These are phyloP conservation scores for Colletes latitarsis DNA, from an alignment of 1,140 invertebrate species.

Conservation along the genomic window DNA sequence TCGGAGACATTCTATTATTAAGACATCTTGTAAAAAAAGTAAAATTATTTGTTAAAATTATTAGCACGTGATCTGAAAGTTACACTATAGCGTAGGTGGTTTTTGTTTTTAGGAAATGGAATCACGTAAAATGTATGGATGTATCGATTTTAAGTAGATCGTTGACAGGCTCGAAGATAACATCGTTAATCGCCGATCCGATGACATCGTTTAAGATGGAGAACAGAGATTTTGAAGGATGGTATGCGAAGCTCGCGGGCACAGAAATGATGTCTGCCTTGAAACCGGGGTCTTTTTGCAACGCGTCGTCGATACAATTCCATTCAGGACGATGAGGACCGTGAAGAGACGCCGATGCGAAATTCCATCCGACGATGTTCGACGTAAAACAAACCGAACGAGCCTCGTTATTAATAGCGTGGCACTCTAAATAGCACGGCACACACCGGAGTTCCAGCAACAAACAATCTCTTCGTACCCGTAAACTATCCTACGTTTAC, in stretches of 20 bases:
- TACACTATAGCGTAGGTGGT: too few species aligned
- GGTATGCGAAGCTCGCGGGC: conserved; percentile 31
- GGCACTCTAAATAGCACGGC: conserved; percentile 29
- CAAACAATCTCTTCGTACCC: conserved; percentile 22
- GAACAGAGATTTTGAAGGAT: conserved; percentile 49
- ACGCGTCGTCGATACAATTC: conserved; percentile 59
- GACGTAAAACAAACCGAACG: conserved; percentile 38
- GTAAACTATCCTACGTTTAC: conserved; percentile 1
- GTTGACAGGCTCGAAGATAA: not conserved
- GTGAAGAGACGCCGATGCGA: conserved; percentile 56
- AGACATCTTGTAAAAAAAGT: too few species aligned
- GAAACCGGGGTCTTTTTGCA: conserved; percentile 53
- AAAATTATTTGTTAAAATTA: too few species aligned
- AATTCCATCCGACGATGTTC: conserved; percentile 47
- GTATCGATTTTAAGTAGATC: too few species aligned
- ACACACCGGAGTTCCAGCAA: not conserved
- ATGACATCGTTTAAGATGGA: conserved; percentile 14
- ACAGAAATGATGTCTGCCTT: conserved; percentile 63
- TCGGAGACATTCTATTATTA: too few species aligned
- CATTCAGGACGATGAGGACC: conserved; percentile 53
- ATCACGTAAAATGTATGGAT: too few species aligned
- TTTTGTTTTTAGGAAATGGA: too few species aligned
- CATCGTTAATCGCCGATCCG: conserved; percentile 15
- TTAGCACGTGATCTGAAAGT: too few species aligned
- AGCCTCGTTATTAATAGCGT: conserved; percentile 48